These are phyloP conservation scores for Melanaphis sacchari DNA, from an alignment of 1,140 invertebrate genomes.

Conservation along the genomic window DNA sequence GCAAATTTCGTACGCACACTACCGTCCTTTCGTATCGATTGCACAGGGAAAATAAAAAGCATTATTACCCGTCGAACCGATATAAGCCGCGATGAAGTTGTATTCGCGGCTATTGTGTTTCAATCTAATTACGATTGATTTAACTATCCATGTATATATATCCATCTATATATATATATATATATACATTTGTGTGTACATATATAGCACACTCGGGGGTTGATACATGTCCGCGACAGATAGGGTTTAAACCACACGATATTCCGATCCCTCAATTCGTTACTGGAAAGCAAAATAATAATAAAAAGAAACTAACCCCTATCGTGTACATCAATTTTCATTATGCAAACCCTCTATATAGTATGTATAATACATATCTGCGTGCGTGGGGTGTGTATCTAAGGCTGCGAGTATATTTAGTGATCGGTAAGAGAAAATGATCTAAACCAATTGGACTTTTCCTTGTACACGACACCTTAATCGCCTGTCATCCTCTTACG, in stretches of 20 bases:
- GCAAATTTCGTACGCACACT: neutral
- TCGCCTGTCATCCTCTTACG: constrained; percentile 36
- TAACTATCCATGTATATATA: neutral
- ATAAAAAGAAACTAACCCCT: constrained; percentile 46
- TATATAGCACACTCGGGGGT: neutral
- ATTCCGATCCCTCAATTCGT: constrained; percentile 42
- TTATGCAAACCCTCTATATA: constrained; percentile 35
- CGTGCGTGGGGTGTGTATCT: neutral
- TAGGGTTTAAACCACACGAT: constrained; percentile 42
- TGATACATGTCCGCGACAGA: constrained; percentile 31
- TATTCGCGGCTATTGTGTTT: constrained; percentile 47
- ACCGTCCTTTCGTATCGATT: neutral
- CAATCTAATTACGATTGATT: constrained; percentile 54
- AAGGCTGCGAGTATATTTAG: neutral
- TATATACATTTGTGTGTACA: too few species aligned
- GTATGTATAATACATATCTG: neutral
- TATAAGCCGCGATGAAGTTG: constrained; percentile 37
- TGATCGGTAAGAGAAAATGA: neutral
- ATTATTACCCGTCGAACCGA: constrained; percentile 23
- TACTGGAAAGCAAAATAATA: constrained; percentile 29
- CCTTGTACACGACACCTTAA: constrained; percentile 37
- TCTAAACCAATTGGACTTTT: constrained; percentile 31
- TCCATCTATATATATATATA: too few species aligned
- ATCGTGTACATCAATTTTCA: constrained; percentile 51
- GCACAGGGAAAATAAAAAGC: neutral